Conservation (phyloP, 1,140 invertebrate species). For the Calliphora vicina region DNA sequence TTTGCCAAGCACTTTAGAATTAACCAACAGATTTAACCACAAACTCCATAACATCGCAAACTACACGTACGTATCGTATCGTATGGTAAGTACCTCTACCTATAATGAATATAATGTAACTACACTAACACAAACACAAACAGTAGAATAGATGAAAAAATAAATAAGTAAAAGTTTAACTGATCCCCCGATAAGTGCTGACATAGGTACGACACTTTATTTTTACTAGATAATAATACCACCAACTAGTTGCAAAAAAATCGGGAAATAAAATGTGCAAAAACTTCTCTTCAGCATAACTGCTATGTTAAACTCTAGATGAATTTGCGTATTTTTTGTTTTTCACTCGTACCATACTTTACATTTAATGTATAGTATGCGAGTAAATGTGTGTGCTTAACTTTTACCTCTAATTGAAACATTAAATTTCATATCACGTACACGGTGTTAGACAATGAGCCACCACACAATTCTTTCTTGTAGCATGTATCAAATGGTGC, state of each 20-base stretch:
- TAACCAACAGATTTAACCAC: constrained; percentile 36
- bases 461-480: neutral
- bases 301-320: neutral
- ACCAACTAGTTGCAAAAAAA: constrained; percentile 19
- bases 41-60: neutral
- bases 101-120: neutral
- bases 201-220: constrained; percentile 54
- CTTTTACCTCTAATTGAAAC: constrained; percentile 63
- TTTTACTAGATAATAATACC: constrained; percentile 35
- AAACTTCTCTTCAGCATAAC: neutral
- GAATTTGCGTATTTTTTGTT: neutral
- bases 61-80: neutral
- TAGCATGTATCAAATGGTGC: neutral
- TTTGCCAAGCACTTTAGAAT: constrained; percentile 42
- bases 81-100: neutral
- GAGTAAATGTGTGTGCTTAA: constrained; percentile 44
- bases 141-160: neutral
- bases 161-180: constrained; percentile 26
- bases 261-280: neutral
- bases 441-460: constrained; percentile 56
- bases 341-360: neutral
- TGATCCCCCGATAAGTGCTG: constrained; percentile 59
- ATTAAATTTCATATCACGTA: constrained; percentile 63
- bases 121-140: neutral
- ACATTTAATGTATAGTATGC: neutral